Evolutionary conservation across 1,140 invertebrate genomes (phyloP), one percentile per base, ranked within the genome.

Genomic region (Drosophila tropicalis): DNA sequence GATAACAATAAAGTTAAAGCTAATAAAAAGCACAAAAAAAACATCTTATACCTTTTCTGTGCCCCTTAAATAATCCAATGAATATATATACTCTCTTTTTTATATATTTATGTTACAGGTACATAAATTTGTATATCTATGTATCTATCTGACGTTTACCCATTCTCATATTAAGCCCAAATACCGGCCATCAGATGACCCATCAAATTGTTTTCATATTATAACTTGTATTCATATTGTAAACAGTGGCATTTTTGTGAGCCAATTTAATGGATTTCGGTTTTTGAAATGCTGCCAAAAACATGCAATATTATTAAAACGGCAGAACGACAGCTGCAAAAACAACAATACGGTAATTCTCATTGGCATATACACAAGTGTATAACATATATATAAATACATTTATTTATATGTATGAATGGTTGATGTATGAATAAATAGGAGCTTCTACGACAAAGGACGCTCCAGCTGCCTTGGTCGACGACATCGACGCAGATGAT

Each of bases 271-370:
- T 64, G 62, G 44, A 54, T 64, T 51, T 64, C 29, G 25, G 19
- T 54, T 64, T 54, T 54, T 64, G 62, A 64, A 54, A 64, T 64
- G 62, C 47, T 64, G 62, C 62, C 62, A 64, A 64, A 64, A 64
- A 64, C 40, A 64, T 34, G 29, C 40, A 54, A 64, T 34, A 32
- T 34, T 51, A 64, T 64, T 34, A 54, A 64, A 64, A 64, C 17
- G 60, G n/a, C 25, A 19, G 7, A 6, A 29, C 13, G 17, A 32
- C 25, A 58, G 34, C 56, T 58, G 56, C 56, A 58, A 58, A 34
- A 58, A 58, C 56, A 58, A 58, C n/a, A 15, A 12, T 17, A 58
- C 32, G 17, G 2, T 29, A 5, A n/a, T 58, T 19, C 56, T 29
- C 29, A 29, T 29, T 29, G 5, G 5, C 6, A 12, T 19, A 17